phyloP scores from a whole-genome alignment of 2,113 vertebrate genomes.

The Vombatus ursinus region DNA sequence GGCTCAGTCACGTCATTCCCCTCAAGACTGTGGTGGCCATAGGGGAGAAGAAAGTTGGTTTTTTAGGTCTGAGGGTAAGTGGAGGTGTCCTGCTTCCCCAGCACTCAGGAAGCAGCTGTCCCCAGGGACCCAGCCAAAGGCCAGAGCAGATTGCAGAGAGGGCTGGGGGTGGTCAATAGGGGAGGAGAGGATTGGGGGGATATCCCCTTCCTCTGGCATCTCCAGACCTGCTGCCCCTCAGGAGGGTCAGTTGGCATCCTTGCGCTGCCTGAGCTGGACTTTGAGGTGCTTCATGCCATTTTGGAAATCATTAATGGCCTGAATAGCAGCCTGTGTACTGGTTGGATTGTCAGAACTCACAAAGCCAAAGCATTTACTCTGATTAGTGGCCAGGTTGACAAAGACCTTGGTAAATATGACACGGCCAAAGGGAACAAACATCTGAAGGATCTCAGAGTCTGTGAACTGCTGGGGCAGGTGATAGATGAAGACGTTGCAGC shows the following conservation, averaged over 20 bases:
- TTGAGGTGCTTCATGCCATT: slow-evolving; percentile 96
- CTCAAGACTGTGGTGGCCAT: not conserved
- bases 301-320: slow-evolving; percentile 96
- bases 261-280: slow-evolving; percentile 93
- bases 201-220: slow-evolving; percentile 64
- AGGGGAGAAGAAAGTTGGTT: not conserved
- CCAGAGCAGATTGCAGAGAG: slow-evolving; percentile 56
- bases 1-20: not conserved
- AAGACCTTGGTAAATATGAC: slow-evolving; percentile 99
- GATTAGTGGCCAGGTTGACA: slow-evolving; percentile 97
- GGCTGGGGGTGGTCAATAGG: slow-evolving; percentile 42
- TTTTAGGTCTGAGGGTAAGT: slow-evolving; percentile 33
- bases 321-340: slow-evolving; percentile 93
- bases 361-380: slow-evolving; percentile 98
- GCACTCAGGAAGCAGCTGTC: slow-evolving; percentile 47
- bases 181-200: slow-evolving; percentile 55
- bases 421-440: slow-evolving; percentile 97
- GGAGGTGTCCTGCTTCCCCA: slow-evolving; percentile 36
- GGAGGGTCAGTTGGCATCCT: slow-evolving; percentile 93
- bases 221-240: slow-evolving; percentile 79
- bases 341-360: slow-evolving; percentile 96
- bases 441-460: slow-evolving; percentile 97
- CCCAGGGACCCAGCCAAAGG: slow-evolving; percentile 28
- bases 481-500: slow-evolving; percentile 99
- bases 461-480: slow-evolving; percentile 99